These are phyloP conservation scores for Cylas formicarius DNA, from an alignment of 1,140 invertebrate species.

Conservation along the genomic window DNA sequence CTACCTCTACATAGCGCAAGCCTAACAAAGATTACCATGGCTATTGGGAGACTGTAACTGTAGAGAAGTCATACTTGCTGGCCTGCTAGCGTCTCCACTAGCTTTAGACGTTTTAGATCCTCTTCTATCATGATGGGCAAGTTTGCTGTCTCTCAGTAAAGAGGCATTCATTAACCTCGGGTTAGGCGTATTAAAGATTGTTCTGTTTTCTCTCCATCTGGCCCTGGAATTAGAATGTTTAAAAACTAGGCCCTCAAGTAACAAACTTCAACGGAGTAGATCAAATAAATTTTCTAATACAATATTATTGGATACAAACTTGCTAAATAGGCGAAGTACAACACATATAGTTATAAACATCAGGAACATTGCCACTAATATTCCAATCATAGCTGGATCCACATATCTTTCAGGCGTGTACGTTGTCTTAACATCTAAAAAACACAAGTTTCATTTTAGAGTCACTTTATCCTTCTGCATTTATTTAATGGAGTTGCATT, in stretches of 20 bases:
- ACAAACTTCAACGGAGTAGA: not conserved
- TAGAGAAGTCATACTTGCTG: slow-evolving; percentile 74
- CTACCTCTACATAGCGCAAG: too few relatives aligned
- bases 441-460: too few relatives aligned
- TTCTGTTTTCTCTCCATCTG: slow-evolving; percentile 82
- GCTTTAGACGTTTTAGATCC: slow-evolving; percentile 59
- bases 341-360: slow-evolving; percentile 94
- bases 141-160: slow-evolving; percentile 70
- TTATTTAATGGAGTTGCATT: too few relatives aligned
- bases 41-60: slow-evolving; percentile 70
- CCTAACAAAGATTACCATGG: too few relatives aligned
- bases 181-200: slow-evolving; percentile 92
- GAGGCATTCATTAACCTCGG: slow-evolving; percentile 83
- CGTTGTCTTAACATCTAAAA: slow-evolving; percentile 15
- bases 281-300: not conserved
- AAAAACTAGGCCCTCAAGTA: too few relatives aligned
- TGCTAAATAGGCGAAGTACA: slow-evolving; percentile 85
- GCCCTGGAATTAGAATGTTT: slow-evolving; percentile 52
- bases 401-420: slow-evolving; percentile 50
- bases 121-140: slow-evolving; percentile 66
- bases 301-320: slow-evolving; percentile 49
- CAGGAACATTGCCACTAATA: slow-evolving; percentile 80
- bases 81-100: slow-evolving; percentile 68
- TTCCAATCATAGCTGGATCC: slow-evolving; percentile 84
- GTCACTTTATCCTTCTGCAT: too few relatives aligned